Conservation (phyloP, 2,113 vertebrate species). For the Saccopteryx leptura region DNA sequence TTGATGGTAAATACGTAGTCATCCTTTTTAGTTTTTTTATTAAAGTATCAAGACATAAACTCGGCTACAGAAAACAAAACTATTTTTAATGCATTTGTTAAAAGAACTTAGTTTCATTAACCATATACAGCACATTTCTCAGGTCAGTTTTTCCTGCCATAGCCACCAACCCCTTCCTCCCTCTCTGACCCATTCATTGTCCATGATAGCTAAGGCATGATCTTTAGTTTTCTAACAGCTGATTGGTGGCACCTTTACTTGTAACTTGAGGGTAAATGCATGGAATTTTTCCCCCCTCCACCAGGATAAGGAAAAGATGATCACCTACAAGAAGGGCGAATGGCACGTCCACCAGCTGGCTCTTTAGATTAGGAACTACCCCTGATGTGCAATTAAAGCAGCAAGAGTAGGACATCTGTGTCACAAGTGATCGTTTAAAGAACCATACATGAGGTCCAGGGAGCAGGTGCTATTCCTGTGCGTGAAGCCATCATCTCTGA, state of each 20-base stretch:
- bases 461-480: slow-evolving; percentile 22
- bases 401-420: slow-evolving; percentile 88
- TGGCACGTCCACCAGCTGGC: slow-evolving; percentile 67
- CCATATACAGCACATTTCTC: slow-evolving; percentile 76
- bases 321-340: slow-evolving; percentile 77
- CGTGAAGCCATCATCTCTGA: neutral
- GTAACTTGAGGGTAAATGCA: neutral
- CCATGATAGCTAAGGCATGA: slow-evolving; percentile 20
- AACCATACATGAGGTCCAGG: slow-evolving; percentile 70
- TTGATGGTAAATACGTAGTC: neutral
- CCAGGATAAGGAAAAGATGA: slow-evolving; percentile 74
- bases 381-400: slow-evolving; percentile 73
- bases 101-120: slow-evolving; percentile 62
- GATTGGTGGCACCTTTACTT: neutral
- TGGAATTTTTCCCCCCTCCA: neutral
- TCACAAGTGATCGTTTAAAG: slow-evolving; percentile 81
- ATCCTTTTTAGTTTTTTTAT: slow-evolving; percentile 80
- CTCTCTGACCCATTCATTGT: slow-evolving; percentile 25
- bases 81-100: slow-evolving; percentile 78
- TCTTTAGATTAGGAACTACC: slow-evolving; percentile 82
- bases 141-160: neutral
- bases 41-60: slow-evolving; percentile 89
- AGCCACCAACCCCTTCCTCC: neutral
- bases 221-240: slow-evolving; percentile 37
- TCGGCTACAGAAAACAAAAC: slow-evolving; percentile 85